Base-by-base conservation (phyloP, 2,888 invertebrate species). In the Anthoptus insignis region DNA sequence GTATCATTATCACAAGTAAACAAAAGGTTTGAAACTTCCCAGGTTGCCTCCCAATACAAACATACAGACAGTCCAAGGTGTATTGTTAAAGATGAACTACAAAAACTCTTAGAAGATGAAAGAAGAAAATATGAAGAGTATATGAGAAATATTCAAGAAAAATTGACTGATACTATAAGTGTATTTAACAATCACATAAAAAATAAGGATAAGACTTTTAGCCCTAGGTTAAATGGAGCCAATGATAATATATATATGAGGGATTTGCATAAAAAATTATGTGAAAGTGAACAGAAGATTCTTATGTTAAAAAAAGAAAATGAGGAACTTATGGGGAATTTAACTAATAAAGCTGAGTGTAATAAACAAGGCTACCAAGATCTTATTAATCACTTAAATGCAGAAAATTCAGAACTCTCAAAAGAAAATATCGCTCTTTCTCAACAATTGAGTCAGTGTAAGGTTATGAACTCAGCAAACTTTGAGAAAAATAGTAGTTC, bases 301-400 rank as follows among this genome's bases (percentile, higher is more conserved):
- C 80, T 93, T n/a, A 89, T 88, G 85, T 75, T 94, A 22, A 89
- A 83, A 71, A 93, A 91, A 78, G 89, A 94, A 79, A 93, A 92
- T 83, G 88, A 89, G 75, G 89, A 90, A 58, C 76, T 89, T 11
- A 87, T 81, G 79, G 73, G 56, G 42, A 83, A 82, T 75, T 68
- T 81, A 60, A 63, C 65, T 56, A 76, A 70, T 59, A 69, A 78
- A 59, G 79, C 83, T 65, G 81, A 88, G 63, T 80, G 76, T 59
- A 84, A 76, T 67, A 88, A 84, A 72, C 81, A 85, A 69, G 91
- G 86, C 72, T 91, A 83, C 69, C 88, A 89, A 81, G 91, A 92
- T 77, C 74, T 91, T 21, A 89, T 93, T 45, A 86, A 76, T 73
- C 91, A 93, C 54, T 78, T 93, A 49, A 93, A 93, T 81, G 70